phyloP scores from a whole-genome alignment of 2,888 invertebrate species.

The Buathra laborator region DNA sequence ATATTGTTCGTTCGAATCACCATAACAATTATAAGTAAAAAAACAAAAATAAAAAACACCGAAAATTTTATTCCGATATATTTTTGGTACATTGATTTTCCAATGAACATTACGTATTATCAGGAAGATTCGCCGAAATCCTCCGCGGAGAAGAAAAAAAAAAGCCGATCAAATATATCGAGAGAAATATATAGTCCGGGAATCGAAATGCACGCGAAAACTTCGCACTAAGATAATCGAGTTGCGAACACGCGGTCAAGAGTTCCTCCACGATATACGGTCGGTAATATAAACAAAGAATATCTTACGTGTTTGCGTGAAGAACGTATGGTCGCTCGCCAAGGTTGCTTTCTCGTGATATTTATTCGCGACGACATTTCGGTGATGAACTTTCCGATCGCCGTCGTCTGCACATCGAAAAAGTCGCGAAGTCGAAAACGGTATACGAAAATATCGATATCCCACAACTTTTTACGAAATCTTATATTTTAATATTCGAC shows the following conservation, averaged over 20 bases:
- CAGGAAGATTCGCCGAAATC: neutral
- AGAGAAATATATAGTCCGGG: slow-evolving; percentile 39
- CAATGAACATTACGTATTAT: neutral
- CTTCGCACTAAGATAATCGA: neutral
- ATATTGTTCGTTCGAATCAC: no score
- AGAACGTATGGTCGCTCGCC: slow-evolving; percentile 16
- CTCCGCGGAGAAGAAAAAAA: neutral
- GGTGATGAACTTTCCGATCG: neutral
- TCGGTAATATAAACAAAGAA: neutral
- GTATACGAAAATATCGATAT: neutral
- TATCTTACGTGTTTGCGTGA: slow-evolving; percentile 47
- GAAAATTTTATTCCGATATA: no score
- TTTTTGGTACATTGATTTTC: no score
- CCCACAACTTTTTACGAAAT: neutral
- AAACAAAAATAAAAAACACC: no score
- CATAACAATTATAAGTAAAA: no score
- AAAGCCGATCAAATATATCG: slow-evolving; percentile 35
- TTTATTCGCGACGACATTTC: slow-evolving; percentile 9
- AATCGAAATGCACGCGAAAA: neutral
- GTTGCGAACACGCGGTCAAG: slow-evolving; percentile 4
- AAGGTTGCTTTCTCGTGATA: slow-evolving; percentile 13
- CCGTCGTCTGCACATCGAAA: neutral
- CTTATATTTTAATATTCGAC: neutral
- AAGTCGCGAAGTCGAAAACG: neutral
- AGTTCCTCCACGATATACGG: slow-evolving; percentile 3